Evolutionary conservation across 2,113 vertebrate genomes (phyloP).

Genomic region (Xenopus borealis): DNA sequence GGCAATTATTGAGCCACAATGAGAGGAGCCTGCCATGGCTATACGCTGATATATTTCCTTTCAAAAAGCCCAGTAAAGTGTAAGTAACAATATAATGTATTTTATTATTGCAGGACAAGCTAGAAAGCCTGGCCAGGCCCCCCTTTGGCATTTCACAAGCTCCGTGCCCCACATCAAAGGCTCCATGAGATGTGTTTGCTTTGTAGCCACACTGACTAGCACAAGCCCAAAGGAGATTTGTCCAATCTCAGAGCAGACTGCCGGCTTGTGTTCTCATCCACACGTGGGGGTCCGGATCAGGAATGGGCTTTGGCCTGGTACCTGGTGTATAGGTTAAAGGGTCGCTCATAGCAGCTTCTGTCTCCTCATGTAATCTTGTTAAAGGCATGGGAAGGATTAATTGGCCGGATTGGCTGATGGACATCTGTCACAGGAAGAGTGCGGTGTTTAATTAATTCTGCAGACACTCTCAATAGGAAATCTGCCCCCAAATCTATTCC

Average conservation of each 20-base stretch:
- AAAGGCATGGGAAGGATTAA: constrained; percentile 57
- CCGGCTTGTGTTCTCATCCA: neutral
- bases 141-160: too few relatives aligned
- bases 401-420: constrained; percentile 46
- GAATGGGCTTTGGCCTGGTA: constrained; percentile 53
- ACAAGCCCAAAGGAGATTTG: neutral
- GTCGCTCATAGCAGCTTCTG: constrained; percentile 47
- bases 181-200: neutral
- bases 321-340: constrained; percentile 49
- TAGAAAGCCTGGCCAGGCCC: too few relatives aligned
- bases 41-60: too few relatives aligned
- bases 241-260: neutral
- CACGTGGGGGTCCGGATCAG: constrained; percentile 20
- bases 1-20: too few relatives aligned
- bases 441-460: constrained; percentile 10
- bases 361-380: constrained; percentile 69
- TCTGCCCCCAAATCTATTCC: constrained; percentile 16
- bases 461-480: constrained; percentile 12
- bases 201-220: neutral
- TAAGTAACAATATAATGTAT: too few relatives aligned
- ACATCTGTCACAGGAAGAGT: constrained; percentile 12
- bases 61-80: too few relatives aligned
- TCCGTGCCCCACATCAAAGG: too few relatives aligned
- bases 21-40: too few relatives aligned
- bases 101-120: too few relatives aligned